Conservation (phyloP, 2,888 invertebrate genomes). For the Xiphydria camelus region DNA sequence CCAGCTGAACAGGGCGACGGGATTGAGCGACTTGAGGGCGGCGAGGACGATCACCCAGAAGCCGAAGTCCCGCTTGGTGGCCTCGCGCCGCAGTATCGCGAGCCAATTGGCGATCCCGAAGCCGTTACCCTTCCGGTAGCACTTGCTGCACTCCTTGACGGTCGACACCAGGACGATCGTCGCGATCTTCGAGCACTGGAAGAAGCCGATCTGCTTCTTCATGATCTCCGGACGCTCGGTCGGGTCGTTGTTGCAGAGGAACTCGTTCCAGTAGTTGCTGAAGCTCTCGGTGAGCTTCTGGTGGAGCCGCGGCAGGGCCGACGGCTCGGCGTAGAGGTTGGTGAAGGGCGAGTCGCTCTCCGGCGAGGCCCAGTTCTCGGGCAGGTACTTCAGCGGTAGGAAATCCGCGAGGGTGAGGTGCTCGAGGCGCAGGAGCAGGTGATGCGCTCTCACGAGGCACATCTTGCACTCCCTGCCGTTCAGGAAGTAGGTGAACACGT, state of each 20-base stretch:
- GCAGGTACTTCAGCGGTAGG: constrained; percentile 63
- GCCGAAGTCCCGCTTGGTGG: constrained; percentile 42
- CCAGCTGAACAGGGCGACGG: constrained; percentile 35
- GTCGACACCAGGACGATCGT: constrained; percentile 70
- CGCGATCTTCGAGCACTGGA: constrained; percentile 66
- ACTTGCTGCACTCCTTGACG: constrained; percentile 66
- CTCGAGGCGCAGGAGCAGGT: constrained; percentile 73
- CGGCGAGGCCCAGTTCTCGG: constrained; percentile 53
- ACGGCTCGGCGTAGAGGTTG: constrained; percentile 45
- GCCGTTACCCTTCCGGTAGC: constrained; percentile 44
- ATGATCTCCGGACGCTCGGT: constrained; percentile 70
- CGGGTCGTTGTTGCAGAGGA: constrained; percentile 77
- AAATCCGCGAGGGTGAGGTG: constrained; percentile 76
- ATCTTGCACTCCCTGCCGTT: constrained; percentile 59
- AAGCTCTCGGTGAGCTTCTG: constrained; percentile 70
- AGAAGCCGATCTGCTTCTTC: constrained; percentile 65
- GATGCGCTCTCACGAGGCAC: constrained; percentile 75
- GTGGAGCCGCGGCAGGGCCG: constrained; percentile 69
- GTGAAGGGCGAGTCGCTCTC: constrained; percentile 54
- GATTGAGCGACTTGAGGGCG: constrained; percentile 44
- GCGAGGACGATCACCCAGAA: constrained; percentile 31
- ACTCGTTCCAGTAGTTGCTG: constrained; percentile 79
- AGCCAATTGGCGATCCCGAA: constrained; percentile 15
- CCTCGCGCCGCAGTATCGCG: constrained; percentile 40
- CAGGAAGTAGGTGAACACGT: constrained; percentile 61